Percentiles rank a stretch among this genome's conserved stretches.
Conservation (phyloP, 2,888 invertebrate genomes). For the Eumerus sabulonum region DNA sequence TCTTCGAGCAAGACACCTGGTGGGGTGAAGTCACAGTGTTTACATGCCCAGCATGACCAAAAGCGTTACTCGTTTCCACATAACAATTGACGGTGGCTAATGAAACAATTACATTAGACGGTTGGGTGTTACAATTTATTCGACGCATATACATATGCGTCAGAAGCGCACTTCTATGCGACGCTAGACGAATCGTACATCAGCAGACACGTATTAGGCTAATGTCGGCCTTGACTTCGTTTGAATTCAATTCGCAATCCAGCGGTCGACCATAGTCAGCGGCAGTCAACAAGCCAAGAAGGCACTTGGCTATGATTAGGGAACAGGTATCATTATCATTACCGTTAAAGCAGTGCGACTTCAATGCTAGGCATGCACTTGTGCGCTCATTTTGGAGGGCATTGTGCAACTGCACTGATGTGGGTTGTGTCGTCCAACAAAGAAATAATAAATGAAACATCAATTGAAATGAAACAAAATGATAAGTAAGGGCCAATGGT, state of each 20-base stretch:
- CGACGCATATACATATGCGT: conserved; percentile 22
- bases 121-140: conserved; percentile 64
- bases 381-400: conserved; percentile 31
- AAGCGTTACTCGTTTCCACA: conserved; percentile 48
- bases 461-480: conserved; percentile 12
- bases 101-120: conserved; percentile 59
- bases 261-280: too few relatives aligned
- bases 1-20: too few relatives aligned
- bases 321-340: conserved; percentile 55
- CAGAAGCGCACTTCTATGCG: background rate
- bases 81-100: conserved; percentile 59
- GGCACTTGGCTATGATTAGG: conserved; percentile 63
- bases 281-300: conserved; percentile 44
- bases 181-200: background rate
- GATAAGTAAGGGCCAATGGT: conserved; percentile 36
- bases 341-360: conserved; percentile 27
- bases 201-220: conserved; percentile 63
- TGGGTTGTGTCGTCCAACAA: background rate
- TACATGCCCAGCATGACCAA: conserved; percentile 31
- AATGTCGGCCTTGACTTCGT: conserved; percentile 67
- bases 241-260: conserved; percentile 58
- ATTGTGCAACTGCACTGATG: conserved; percentile 32
- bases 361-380: conserved; percentile 35
- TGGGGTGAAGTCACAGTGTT: too few relatives aligned
- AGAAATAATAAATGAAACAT: background rate